Evolutionary conservation across 2,888 invertebrate genomes (phyloP), one percentile per base, ranked within the genome.

Genomic region (Pemphredon lugubris): DNA sequence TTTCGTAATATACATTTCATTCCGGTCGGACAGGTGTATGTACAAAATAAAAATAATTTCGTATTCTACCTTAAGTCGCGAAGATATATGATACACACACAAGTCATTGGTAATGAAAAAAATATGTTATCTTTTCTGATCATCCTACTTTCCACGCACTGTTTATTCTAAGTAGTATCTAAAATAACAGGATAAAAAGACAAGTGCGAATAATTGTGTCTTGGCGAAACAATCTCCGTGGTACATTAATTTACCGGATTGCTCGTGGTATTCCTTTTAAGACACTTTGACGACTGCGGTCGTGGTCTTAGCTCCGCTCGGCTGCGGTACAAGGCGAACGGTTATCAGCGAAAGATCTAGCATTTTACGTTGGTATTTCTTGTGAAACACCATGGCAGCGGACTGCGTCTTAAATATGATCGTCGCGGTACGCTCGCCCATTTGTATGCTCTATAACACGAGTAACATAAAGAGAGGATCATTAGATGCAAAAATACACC

Each of bases 291-390:
- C 61, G 54, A 73, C 26, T 6, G 69, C 40, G 11, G 75, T 32
- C 11, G 61, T 54, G 48, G 64, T 54, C 61, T 81, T 81, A 58
- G 61, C 54, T 23, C 64, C 71, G 59, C 77, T 42, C 26, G 80
- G 63, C 68, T 85, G 87, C 39, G 88, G 84, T 74, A 89, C 75
- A 57, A 91, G 87, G 44, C 89, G 86, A 59, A 92, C 91, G 71
- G 91, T 90, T 79, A 92, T 92, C 88, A 91, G 88, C 70, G 92
- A 92, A 55, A 92, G 86, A 85, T 92, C 92, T 65, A 92, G 89
- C 90, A 92, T 91, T 89, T 91, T 91, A 47, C 91, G 91, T 77
- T 91, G 91, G 84, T 91, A 92, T 87, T 91, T 91, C 87, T 92
- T 91, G 88, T 90, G 91, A 90, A 92, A 92, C 70, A 90, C 90